A percentile compares a stretch with the other conserved stretches of the same genome.
Conservation (phyloP, 2,888 invertebrate genomes). For the Sipha maydis region DNA sequence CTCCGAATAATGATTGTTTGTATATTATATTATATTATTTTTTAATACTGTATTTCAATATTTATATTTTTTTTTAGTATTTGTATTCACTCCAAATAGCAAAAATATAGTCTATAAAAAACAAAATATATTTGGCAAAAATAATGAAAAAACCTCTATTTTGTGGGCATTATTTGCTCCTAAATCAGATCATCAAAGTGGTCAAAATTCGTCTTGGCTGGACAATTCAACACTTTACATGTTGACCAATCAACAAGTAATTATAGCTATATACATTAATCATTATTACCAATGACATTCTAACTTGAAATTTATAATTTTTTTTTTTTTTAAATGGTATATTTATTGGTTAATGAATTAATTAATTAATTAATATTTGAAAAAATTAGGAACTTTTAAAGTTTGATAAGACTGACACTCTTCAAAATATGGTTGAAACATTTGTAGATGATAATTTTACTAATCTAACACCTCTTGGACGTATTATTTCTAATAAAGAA, state of each 20-base stretch:
- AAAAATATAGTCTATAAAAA: constrained; percentile 33
- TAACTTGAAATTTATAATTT: too few species aligned
- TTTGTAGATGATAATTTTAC: constrained; percentile 55
- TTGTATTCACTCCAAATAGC: constrained; percentile 47
- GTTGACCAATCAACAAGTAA: constrained; percentile 73
- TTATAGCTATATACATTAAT: constrained; percentile 62
- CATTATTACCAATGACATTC: background rate
- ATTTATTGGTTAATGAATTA: too few species aligned
- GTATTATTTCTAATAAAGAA: constrained; percentile 53
- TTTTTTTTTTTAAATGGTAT: too few species aligned
- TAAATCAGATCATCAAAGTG: constrained; percentile 69
- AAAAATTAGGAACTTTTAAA: constrained; percentile 69
- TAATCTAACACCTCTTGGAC: constrained; percentile 50
- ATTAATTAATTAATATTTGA: constrained; percentile 62
- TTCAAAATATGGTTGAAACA: constrained; percentile 67
- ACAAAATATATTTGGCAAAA: constrained; percentile 49
- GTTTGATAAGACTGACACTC: constrained; percentile 68
- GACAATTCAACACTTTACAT: constrained; percentile 74
- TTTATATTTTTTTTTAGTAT: constrained; percentile 40
- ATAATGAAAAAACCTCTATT: constrained; percentile 64
- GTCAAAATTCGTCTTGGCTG: constrained; percentile 71
- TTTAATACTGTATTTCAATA: background rate
- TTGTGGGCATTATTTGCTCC: constrained; percentile 73
- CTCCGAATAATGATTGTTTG: constrained; percentile 75
- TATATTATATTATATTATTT: background rate